Conservation (phyloP, 2,888 invertebrate species). For the Suillia variegata region DNA sequence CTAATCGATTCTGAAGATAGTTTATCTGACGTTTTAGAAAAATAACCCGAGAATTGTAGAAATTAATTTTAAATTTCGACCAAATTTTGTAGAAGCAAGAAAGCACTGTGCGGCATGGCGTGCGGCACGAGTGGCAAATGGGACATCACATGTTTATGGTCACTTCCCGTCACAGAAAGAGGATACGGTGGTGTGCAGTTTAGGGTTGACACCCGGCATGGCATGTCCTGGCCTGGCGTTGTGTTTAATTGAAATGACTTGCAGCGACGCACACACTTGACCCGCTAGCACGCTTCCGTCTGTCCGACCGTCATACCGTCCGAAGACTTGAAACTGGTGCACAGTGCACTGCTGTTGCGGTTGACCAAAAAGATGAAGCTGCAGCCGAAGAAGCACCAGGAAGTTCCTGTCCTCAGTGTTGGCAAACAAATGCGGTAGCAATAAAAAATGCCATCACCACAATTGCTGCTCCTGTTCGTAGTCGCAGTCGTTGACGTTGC, state of each 20-base stretch:
- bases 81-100: not conserved
- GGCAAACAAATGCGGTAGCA: not conserved
- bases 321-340: no score
- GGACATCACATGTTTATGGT: slow-evolving; percentile 12
- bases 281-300: not conserved
- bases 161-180: not conserved
- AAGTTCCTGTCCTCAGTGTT: no score
- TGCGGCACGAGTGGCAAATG: not conserved
- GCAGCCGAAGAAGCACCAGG: no score
- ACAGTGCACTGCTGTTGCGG: slow-evolving; percentile 4
- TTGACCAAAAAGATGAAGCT: slow-evolving; percentile 4
- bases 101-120: not conserved
- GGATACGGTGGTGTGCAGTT: slow-evolving; percentile 39
- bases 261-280: slow-evolving; percentile 3
- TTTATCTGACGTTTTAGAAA: no score
- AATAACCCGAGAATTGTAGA: no score
- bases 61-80: no score
- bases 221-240: no score
- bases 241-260: slow-evolving; percentile 28
- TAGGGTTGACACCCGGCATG: slow-evolving; percentile 19
- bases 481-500: no score
- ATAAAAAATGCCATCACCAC: slow-evolving; percentile 6
- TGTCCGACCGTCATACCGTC: not conserved
- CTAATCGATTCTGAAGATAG: no score
- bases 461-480: no score